These are phyloP conservation scores for Rhopalosiphum maidis DNA, from an alignment of 1,140 invertebrate species.

Conservation along the genomic window DNA sequence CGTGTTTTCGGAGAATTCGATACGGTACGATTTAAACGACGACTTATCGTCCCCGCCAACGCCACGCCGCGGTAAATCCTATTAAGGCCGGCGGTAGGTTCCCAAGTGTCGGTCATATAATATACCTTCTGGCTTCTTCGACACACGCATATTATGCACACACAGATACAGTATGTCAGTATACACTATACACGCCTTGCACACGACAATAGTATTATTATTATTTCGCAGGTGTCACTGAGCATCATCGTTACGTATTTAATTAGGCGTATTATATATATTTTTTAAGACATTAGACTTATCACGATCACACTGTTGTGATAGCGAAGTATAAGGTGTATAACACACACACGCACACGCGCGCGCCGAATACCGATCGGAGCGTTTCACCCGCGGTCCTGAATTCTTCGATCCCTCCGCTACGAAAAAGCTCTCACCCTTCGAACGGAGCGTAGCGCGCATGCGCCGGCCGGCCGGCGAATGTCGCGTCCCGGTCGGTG, in stretches of 20 bases:
- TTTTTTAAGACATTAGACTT: background rate
- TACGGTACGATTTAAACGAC: background rate
- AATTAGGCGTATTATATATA: background rate
- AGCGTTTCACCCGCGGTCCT: background rate
- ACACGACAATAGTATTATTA: background rate
- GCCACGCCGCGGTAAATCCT: background rate
- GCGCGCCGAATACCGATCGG: background rate
- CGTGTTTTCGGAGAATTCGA: background rate
- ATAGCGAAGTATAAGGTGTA: too few species aligned
- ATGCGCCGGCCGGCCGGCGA: background rate
- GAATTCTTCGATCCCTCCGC: background rate
- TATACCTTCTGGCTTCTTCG: background rate
- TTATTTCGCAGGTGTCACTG: background rate
- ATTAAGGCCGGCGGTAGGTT: background rate
- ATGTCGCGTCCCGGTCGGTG: too few species aligned
- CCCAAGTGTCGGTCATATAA: background rate
- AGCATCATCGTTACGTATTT: background rate
- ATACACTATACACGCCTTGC: background rate
- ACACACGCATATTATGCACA: too few species aligned
- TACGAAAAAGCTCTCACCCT: constrained; percentile 2
- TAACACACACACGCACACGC: background rate
- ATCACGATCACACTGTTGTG: background rate
- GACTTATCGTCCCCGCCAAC: background rate
- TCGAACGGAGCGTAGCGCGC: background rate
- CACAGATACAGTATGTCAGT: too few species aligned